Evolutionary conservation across 2,113 vertebrate species (phyloP).

Genomic region (Paramisgurnus dabryanus): DNA sequence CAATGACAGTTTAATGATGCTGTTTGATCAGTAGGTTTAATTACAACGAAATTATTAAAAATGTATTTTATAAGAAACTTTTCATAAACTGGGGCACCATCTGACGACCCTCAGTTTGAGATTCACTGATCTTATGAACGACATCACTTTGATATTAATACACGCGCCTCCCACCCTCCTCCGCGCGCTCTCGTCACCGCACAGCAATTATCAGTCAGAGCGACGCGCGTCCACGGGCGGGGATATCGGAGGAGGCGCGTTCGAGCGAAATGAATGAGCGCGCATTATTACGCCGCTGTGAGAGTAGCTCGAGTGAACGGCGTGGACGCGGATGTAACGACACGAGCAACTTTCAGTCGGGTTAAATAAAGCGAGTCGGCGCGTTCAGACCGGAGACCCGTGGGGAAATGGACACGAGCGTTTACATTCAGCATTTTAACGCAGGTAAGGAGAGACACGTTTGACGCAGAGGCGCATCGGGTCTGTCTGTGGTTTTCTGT

Average conservation of each 20-base stretch:
- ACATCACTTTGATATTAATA: neutral
- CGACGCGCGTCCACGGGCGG: neutral
- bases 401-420: neutral
- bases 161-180: slow-evolving; percentile 1
- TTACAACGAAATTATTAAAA: too few relatives aligned
- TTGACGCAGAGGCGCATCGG: slow-evolving; percentile 14
- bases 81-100: too few relatives aligned
- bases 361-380: neutral
- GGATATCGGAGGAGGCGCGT: neutral
- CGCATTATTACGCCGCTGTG: neutral
- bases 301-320: too few relatives aligned
- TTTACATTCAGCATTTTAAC: neutral
- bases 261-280: slow-evolving; percentile 5
- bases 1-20: too few relatives aligned
- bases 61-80: too few relatives aligned
- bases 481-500: neutral
- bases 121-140: neutral
- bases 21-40: too few relatives aligned
- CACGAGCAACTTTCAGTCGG: neutral
- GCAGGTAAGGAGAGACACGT: slow-evolving; percentile 20
- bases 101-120: too few relatives aligned
- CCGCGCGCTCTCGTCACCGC: slow-evolving; percentile 20
- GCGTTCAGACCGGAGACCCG: neutral
- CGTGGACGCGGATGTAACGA: neutral
- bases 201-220: neutral